Evolutionary conservation across 2,113 vertebrate species (phyloP), one percentile per base, ranked within the genome.

Genomic region (Rhombomys opimus): DNA sequence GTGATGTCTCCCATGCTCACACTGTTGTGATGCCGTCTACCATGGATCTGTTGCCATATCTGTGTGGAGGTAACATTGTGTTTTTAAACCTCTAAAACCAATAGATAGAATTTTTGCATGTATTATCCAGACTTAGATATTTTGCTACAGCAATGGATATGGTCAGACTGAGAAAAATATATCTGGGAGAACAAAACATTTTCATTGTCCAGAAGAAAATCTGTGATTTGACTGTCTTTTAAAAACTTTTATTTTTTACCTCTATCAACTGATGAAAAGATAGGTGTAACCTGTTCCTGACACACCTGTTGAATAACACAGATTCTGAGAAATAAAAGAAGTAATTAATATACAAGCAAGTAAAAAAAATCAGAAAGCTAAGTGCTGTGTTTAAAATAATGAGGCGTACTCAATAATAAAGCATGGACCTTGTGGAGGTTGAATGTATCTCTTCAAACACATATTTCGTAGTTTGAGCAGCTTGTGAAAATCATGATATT

Each of bases 381-480:
- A 63, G 91, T 90, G n/a, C 7, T 57, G 11, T 72, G n/a, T 72
- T 89, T 87, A 93, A 78, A 25, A 30, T 77, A 84, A 59, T 75
- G 73, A 93, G 12, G 0, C 75, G 3, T 38, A 76, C 32, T 86
- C 20, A 93, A 85, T 68, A 82, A 86, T 59, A 23, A 89, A 41
- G 7, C 65, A 95, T 17, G 68, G 18, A 65, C n/a, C 81, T 94
- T 13, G 4, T 76, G 46, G 2, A 95, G 88, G 14, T 94, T 89
- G 30, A 87, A 77, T 89, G 95, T 91, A 81, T 85, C 17, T 90
- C 41, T 85, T 59, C 38, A 90, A 54, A 87, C 50, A 90, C 20
- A 82, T 72, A 68, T 72, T 63, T 93, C 82, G 90, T 65, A 89
- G 38, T 89, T 50, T 68, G 52, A 93, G 41, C 35, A 86, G 23